Evolutionary conservation across 2,113 vertebrate species (phyloP).

Genomic region (Gymnarchus niloticus): DNA sequence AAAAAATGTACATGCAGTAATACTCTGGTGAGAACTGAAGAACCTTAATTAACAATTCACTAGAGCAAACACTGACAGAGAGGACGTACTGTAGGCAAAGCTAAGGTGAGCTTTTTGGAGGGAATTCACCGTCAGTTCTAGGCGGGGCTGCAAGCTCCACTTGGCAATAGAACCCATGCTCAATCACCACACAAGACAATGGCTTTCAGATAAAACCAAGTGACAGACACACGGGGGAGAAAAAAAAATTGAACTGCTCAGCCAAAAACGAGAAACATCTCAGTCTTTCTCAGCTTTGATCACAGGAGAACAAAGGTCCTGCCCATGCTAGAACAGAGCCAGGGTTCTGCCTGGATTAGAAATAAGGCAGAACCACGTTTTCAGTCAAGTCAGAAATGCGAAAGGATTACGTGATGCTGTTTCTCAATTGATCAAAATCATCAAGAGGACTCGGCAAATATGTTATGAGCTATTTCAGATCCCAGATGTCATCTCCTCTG

Average conservation of each 20-base stretch:
- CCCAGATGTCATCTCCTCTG: background rate
- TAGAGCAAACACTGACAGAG: background rate
- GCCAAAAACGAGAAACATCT: background rate
- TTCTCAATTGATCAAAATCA: background rate
- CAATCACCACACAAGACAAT: background rate
- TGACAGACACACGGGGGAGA: background rate
- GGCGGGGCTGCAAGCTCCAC: too few relatives aligned
- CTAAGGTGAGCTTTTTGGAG: background rate
- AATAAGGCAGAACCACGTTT: background rate
- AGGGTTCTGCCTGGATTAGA: background rate
- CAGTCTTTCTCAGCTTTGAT: background rate
- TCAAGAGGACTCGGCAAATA: too few relatives aligned
- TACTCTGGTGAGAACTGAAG: background rate
- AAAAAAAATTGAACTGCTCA: background rate
- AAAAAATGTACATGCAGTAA: too few relatives aligned
- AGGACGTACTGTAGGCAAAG: background rate
- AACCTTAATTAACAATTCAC: background rate
- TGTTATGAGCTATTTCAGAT: background rate
- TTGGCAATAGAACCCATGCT: too few relatives aligned
- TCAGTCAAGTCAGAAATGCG: background rate
- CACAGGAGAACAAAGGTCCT: background rate
- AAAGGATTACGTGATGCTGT: background rate
- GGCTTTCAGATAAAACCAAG: background rate
- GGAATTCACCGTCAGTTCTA: too few relatives aligned
- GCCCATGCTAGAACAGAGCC: background rate